Conservation (phyloP, 2,113 vertebrate species). For the Protobothrops mucrosquamatus region DNA sequence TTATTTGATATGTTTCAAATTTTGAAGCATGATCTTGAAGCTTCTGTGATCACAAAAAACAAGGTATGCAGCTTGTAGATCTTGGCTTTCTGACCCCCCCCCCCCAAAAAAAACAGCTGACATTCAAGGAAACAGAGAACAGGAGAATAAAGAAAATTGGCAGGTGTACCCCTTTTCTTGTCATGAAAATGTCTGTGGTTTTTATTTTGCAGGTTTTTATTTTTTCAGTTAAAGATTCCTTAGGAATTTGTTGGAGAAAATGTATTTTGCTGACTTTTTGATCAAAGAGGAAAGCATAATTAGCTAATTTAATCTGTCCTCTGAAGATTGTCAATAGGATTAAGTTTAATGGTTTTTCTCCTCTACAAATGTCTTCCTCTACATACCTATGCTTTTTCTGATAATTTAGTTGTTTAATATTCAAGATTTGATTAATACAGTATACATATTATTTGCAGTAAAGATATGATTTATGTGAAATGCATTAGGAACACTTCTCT, state of each 20-base stretch:
- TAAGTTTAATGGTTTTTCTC: not conserved
- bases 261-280: not conserved
- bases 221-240: not conserved
- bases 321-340: not conserved
- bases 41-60: not conserved
- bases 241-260: not conserved
- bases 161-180: not conserved
- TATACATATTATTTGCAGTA: not conserved
- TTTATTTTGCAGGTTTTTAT: not conserved
- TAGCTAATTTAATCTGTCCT: not conserved
- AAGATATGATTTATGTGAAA: not conserved
- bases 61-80: not conserved
- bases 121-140: rapidly evolving
- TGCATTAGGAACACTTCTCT: not conserved
- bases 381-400: not conserved
- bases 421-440: not conserved
- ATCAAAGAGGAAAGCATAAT: not conserved
- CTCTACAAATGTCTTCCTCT: not conserved
- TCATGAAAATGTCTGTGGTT: not conserved
- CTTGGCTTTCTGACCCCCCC: not conserved
- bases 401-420: not conserved
- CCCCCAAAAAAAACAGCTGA: not conserved
- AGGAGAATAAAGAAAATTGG: not conserved
- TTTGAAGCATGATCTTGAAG: not conserved
- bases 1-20: not conserved